These are phyloP conservation scores for Cataglyphis hispanica DNA, from an alignment of 1,140 invertebrate species.

Conservation along the genomic window DNA sequence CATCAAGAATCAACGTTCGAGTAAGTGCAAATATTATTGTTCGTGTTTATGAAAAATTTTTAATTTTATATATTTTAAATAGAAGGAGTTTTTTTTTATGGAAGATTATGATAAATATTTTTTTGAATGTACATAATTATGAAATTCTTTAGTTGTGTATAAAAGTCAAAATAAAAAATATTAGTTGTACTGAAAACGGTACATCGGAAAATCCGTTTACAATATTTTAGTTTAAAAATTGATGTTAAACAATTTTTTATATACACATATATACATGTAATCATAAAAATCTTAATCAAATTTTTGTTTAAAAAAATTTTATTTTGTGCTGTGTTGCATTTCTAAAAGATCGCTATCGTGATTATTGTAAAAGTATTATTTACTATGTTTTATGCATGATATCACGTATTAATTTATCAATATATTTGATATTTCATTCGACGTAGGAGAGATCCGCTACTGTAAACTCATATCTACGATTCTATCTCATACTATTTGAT, in stretches of 20 bases:
- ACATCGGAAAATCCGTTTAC: too few relatives aligned
- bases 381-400: background rate
- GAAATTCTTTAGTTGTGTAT: background rate
- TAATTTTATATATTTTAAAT: background rate
- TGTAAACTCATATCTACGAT: conserved; percentile 33
- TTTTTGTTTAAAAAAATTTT: background rate
- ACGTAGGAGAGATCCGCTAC: background rate
- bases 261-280: too few relatives aligned
- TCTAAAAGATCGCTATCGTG: background rate
- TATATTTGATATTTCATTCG: background rate
- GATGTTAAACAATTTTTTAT: too few relatives aligned
- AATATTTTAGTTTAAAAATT: too few relatives aligned
- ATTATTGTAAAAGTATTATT: conserved; percentile 32
- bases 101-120: background rate
- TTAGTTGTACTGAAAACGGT: too few relatives aligned
- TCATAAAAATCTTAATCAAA: background rate
- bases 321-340: background rate
- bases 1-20: conserved; percentile 99
- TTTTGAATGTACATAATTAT: background rate
- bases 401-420: background rate
- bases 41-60: background rate
- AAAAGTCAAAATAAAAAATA: background rate
- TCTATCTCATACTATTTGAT: conserved; percentile 46
- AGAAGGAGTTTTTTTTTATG: background rate
- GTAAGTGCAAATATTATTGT: conserved; percentile 90